Conservation (phyloP, 92 coral and sea anemone species). For the Virgularia gustaviana region DNA sequence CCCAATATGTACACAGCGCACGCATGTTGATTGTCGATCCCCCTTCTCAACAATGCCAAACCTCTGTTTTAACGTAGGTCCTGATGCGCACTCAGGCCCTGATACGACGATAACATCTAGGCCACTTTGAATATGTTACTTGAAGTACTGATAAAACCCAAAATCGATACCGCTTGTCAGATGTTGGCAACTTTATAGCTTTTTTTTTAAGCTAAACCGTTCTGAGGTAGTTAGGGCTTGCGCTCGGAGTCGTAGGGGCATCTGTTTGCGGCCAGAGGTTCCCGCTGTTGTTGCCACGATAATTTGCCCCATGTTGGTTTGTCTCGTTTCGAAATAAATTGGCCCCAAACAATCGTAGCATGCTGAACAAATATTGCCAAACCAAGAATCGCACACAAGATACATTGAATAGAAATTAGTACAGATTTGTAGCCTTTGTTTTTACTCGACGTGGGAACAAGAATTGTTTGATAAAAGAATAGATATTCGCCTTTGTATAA, state of each 20-base stretch:
- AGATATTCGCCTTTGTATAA: too few species aligned
- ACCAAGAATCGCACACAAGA: background rate
- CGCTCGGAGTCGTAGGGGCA: slow-evolving; percentile 1
- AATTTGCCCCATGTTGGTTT: slow-evolving; percentile 29
- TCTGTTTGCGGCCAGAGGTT: slow-evolving; percentile 1
- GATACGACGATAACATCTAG: too few species aligned
- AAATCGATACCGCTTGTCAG: too few species aligned
- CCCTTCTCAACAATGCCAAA: background rate
- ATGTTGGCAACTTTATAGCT: too few species aligned
- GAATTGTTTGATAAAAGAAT: too few species aligned
- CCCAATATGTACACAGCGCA: slow-evolving; percentile 6
- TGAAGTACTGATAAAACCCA: too few species aligned
- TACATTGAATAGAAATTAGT: slow-evolving; percentile 1
- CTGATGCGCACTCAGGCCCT: too few species aligned
- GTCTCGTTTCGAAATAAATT: slow-evolving; percentile 6
- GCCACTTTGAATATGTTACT: too few species aligned
- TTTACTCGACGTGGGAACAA: background rate
- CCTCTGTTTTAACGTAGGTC: background rate
- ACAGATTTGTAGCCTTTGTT: slow-evolving; percentile 8
- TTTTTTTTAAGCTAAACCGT: background rate
- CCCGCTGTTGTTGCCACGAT: slow-evolving; percentile 25
- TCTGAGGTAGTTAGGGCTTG: background rate
- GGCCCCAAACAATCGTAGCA: slow-evolving; percentile 19
- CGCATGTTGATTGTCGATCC: background rate
- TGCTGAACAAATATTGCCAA: slow-evolving; percentile 18